These are phyloP conservation scores for Sylvicola cinctus DNA, from an alignment of 2,888 invertebrate genomes.

Conservation along the genomic window DNA sequence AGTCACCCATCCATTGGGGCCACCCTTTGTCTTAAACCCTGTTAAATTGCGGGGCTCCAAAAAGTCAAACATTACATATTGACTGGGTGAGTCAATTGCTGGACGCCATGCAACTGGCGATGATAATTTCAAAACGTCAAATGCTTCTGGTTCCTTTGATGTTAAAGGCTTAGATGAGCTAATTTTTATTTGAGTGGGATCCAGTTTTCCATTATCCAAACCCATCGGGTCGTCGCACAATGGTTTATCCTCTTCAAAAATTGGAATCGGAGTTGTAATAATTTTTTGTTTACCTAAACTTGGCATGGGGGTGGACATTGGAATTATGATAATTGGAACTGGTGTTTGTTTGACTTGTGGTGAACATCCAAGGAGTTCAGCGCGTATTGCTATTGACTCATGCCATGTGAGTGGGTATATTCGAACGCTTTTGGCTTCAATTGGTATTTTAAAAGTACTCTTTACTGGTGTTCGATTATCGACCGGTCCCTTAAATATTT, in stretches of 20 bases:
- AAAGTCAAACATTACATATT: constrained; percentile 58
- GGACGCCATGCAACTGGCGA: constrained; percentile 41
- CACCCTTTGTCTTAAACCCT: constrained; percentile 54
- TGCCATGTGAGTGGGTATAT: constrained; percentile 59
- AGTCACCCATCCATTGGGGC: constrained; percentile 50
- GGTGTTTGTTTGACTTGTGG: constrained; percentile 1
- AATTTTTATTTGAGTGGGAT: constrained; percentile 41
- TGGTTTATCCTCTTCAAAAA: constrained; percentile 9
- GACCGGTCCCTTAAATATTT: constrained; percentile 52
- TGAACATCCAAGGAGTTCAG: constrained; percentile 56
- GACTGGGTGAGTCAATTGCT: constrained; percentile 39
- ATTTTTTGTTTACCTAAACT: neutral
- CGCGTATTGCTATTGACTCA: constrained; percentile 39
- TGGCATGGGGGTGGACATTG: constrained; percentile 4
- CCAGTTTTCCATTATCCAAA: constrained; percentile 36
- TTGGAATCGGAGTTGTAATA: constrained; percentile 1
- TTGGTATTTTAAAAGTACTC: constrained; percentile 45
- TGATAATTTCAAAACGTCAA: constrained; percentile 20
- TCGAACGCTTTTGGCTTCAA: constrained; percentile 53
- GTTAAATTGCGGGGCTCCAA: constrained; percentile 52
- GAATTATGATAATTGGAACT: neutral
- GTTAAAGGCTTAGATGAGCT: constrained; percentile 18
- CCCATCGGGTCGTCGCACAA: constrained; percentile 57
- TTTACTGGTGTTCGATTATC: constrained; percentile 34
- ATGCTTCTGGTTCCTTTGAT: constrained; percentile 9